Conservation (phyloP, 2,113 vertebrate genomes). For the Motacilla tschutschensis region DNA sequence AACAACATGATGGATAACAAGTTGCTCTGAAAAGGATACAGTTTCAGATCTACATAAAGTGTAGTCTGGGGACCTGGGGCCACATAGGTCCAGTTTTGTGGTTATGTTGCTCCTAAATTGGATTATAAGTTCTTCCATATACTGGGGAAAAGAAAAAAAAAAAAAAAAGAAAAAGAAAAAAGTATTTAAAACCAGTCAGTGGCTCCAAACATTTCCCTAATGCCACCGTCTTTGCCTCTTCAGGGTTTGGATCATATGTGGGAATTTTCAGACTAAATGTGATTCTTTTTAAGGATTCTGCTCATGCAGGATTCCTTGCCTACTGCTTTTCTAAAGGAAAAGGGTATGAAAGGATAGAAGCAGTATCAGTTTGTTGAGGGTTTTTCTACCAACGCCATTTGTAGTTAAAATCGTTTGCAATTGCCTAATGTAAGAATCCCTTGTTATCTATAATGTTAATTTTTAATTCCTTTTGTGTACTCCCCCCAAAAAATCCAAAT, state of each 20-base stretch:
- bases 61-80: background rate
- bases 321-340: background rate
- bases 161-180: too few relatives aligned
- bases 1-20: background rate
- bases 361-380: background rate
- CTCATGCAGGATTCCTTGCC: background rate
- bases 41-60: background rate
- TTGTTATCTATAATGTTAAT: background rate
- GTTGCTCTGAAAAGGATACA: background rate
- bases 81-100: background rate
- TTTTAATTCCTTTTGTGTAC: background rate
- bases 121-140: background rate
- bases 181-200: background rate
- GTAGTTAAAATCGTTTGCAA: background rate
- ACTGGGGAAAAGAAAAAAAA: rapidly evolving
- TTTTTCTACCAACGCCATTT: background rate
- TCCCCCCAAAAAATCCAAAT: background rate
- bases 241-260: background rate
- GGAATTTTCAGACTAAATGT: background rate
- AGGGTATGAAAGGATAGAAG: background rate
- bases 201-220: background rate
- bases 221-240: background rate
- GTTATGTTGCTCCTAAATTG: background rate
- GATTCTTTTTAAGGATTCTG: background rate
- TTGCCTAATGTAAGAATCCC: background rate